Percentiles rank a stretch among this genome's conserved stretches.
Evolutionary conservation across 2,888 invertebrate species (phyloP).

Genomic region (Caenorhabditis afra): DNA sequence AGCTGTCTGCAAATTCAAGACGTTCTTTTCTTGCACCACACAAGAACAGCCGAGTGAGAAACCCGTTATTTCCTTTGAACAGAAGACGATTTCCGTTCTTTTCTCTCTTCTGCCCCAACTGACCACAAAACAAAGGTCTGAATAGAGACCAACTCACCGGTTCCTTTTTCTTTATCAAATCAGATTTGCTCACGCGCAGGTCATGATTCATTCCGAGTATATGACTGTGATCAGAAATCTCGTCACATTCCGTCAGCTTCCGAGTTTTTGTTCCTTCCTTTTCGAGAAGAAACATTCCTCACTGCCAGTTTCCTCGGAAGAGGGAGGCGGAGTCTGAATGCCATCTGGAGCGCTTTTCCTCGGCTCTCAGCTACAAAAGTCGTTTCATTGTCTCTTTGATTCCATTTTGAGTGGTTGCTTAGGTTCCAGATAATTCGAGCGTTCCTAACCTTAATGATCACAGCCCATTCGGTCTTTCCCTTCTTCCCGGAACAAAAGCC

Average conservation of each 20-base stretch:
- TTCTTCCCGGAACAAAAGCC: conserved; percentile 17
- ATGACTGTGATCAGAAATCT: conserved; percentile 40
- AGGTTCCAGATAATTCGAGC: conserved; percentile 43
- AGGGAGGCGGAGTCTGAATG: neutral
- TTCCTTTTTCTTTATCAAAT: conserved; percentile 48
- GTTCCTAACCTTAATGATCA: conserved; percentile 45
- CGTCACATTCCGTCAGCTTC: neutral
- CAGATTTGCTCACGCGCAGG: conserved; percentile 47
- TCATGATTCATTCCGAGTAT: conserved; percentile 48
- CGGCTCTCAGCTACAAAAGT: conserved; percentile 7
- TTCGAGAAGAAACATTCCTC: conserved; percentile 34
- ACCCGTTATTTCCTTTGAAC: conserved; percentile 16
- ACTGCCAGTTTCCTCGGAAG: no score
- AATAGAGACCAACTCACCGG: conserved; percentile 36
- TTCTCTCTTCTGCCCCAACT: conserved; percentile 18
- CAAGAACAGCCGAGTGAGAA: neutral
- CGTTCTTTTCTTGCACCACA: neutral
- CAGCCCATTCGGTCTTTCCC: conserved; percentile 4
- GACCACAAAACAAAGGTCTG: conserved; percentile 44
- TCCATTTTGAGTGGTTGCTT: conserved; percentile 35
- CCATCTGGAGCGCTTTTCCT: conserved; percentile 10
- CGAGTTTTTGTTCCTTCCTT: conserved; percentile 3
- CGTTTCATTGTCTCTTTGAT: conserved; percentile 31
- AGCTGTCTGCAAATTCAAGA: neutral
- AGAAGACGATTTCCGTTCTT: conserved; percentile 13